Evolutionary conservation across 2,113 vertebrate species (phyloP).

Genomic region (Alethe castanea): DNA sequence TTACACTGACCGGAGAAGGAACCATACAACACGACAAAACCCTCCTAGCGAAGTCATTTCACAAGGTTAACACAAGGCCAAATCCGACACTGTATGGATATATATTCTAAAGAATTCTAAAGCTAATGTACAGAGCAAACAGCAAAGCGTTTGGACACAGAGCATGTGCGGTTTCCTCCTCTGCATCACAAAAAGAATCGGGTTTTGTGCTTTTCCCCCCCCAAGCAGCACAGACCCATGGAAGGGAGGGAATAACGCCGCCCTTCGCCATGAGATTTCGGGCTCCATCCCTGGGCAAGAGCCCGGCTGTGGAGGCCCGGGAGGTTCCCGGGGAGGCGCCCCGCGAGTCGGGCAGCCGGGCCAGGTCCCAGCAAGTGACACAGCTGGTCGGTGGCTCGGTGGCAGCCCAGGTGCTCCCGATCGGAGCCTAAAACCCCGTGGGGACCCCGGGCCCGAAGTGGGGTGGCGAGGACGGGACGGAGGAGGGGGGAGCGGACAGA

Average conservation of each 20-base stretch:
- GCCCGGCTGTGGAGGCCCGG: not conserved
- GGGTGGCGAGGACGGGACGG: not conserved
- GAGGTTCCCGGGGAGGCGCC: not conserved
- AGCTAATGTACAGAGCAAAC: not conserved
- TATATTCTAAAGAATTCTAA: not conserved
- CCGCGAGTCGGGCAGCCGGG: not conserved
- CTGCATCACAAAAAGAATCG: not conserved
- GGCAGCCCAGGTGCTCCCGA: not conserved
- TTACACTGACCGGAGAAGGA: not conserved
- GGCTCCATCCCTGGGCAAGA: not conserved
- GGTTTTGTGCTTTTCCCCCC: not conserved
- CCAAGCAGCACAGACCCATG: not conserved
- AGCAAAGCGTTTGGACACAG: not conserved
- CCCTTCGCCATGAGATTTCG: not conserved
- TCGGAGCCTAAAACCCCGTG: not conserved
- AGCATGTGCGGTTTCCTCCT: not conserved
- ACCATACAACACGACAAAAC: not conserved
- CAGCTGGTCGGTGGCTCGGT: not conserved
- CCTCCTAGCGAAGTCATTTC: not conserved
- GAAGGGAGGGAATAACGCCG: not conserved
- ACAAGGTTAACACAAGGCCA: not conserved
- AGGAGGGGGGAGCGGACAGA: not conserved
- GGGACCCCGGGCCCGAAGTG: not conserved
- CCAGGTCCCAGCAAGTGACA: not conserved
- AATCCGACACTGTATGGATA: accelerated